Conservation (phyloP, 2,113 vertebrate species). For the Burhinus oedicnemus region DNA sequence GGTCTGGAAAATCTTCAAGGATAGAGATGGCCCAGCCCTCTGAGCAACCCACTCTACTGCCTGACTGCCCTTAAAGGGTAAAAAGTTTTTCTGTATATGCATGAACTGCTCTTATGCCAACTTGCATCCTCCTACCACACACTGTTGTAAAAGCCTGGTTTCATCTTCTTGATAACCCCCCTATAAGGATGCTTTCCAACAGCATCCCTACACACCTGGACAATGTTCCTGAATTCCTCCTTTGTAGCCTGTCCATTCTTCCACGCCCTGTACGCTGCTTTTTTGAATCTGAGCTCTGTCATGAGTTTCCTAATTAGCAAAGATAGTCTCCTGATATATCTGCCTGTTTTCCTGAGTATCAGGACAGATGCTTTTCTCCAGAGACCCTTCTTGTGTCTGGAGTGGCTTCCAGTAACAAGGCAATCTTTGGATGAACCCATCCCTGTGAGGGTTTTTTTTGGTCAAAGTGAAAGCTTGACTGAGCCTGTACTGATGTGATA, state of each 20-base stretch:
- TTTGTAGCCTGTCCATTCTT: not conserved
- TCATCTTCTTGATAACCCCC: not conserved
- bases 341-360: not conserved
- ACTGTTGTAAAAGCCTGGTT: not conserved
- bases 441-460: not conserved
- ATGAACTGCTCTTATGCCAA: not conserved
- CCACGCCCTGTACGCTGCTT: fast-evolving
- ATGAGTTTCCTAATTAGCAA: not conserved
- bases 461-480: not conserved
- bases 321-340: not conserved
- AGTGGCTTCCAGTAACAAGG: not conserved
- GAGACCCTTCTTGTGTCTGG: not conserved
- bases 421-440: not conserved
- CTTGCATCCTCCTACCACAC: not conserved
- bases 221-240: not conserved
- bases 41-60: not conserved
- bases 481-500: not conserved
- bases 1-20: not conserved
- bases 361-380: not conserved
- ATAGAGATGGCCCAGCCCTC: not conserved
- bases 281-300: not conserved
- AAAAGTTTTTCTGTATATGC: not conserved
- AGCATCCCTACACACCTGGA: not conserved
- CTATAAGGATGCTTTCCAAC: not conserved
- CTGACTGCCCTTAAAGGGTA: not conserved